Conservation (phyloP, 2,888 invertebrate genomes). For the Melanostoma scalare region DNA sequence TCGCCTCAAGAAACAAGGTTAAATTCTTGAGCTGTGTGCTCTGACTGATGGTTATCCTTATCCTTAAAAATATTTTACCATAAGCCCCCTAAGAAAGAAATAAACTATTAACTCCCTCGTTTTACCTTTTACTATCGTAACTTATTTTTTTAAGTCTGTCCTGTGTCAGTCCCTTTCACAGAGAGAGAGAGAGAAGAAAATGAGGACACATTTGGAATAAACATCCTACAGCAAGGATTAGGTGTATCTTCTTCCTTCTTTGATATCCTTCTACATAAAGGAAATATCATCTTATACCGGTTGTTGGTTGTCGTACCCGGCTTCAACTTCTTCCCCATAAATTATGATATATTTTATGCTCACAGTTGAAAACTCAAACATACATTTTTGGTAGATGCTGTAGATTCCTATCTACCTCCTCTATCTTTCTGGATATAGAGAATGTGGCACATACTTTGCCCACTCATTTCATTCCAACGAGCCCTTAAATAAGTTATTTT, state of each 20-base stretch:
- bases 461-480: conserved; percentile 1
- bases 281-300: conserved; percentile 17
- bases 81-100: conserved; percentile 43
- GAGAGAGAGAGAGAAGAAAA: neutral
- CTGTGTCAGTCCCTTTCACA: conserved; percentile 6
- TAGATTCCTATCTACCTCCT: conserved; percentile 14
- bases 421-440: neutral
- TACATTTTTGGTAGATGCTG: conserved; percentile 27
- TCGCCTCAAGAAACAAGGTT: conserved; percentile 32
- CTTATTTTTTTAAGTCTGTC: conserved; percentile 31
- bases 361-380: conserved; percentile 58
- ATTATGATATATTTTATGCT: conserved; percentile 62
- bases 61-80: conserved; percentile 56
- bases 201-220: conserved; percentile 29
- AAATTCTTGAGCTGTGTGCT: conserved; percentile 44
- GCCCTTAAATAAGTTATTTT: conserved; percentile 63
- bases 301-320: conserved; percentile 33
- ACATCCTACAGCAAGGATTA: conserved; percentile 57
- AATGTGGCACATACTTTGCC: neutral
- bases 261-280: conserved; percentile 21
- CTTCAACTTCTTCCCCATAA: conserved; percentile 53
- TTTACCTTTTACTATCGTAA: conserved; percentile 65
- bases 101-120: conserved; percentile 55
- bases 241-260: conserved; percentile 8
- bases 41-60: conserved; percentile 54